phyloP scores from a whole-genome alignment of 2,888 invertebrate genomes.

The Neocrepidodera transversa region DNA sequence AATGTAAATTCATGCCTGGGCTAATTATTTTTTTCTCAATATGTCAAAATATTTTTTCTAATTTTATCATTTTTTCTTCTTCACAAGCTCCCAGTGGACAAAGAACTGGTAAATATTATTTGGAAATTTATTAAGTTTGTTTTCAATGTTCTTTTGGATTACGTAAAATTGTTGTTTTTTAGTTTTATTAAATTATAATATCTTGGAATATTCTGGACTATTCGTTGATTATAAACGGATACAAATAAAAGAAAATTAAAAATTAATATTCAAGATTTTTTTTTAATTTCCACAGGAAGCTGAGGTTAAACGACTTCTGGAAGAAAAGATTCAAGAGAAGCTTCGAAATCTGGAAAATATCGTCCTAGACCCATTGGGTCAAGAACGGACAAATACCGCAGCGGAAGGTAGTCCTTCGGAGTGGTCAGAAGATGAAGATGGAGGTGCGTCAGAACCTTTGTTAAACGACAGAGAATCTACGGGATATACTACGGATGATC shows the following conservation, averaged over 20 bases:
- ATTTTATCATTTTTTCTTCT: slow-evolving; percentile 8
- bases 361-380: slow-evolving; percentile 29
- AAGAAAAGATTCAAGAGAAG: slow-evolving; percentile 60
- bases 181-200: no score
- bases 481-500: slow-evolving; percentile 88
- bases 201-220: no score
- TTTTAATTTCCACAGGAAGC: slow-evolving; percentile 60
- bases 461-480: slow-evolving; percentile 70
- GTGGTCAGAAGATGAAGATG: slow-evolving; percentile 76
- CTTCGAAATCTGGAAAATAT: slow-evolving; percentile 52
- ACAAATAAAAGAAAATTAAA: no score
- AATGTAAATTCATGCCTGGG: no score
- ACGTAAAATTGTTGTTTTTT: no score
- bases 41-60: no score
- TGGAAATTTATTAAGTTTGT: no score
- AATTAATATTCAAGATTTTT: no score
- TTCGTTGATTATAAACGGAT: no score
- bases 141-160: no score
- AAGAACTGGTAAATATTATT: slow-evolving; percentile 56
- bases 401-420: slow-evolving; percentile 78
- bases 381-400: slow-evolving; percentile 53
- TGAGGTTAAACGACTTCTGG: slow-evolving; percentile 62
- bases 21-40: no score
- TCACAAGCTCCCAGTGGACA: slow-evolving; percentile 55
- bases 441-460: slow-evolving; percentile 69